Conservation (phyloP, 1,140 invertebrate species). For the Brachionus manjavacas region DNA sequence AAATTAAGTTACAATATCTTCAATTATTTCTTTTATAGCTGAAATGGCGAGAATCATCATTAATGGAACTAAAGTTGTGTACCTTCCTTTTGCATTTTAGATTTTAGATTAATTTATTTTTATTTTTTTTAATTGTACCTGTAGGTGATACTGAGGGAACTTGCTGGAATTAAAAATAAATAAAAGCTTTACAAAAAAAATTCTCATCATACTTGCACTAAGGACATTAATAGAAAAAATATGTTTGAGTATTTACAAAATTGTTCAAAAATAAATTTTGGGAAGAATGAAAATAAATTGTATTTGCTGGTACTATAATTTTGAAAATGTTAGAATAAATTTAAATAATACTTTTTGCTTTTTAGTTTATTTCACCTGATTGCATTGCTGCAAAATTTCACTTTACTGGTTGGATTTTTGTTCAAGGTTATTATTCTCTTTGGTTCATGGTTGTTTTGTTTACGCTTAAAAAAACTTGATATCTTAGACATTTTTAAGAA, state of each 20-base stretch:
- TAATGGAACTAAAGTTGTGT: constrained; percentile 86
- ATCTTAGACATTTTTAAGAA: not conserved
- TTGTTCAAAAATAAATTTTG: constrained; percentile 90
- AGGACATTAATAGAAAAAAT: constrained; percentile 67
- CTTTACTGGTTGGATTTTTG: not conserved
- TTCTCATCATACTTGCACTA: not conserved
- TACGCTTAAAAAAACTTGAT: not conserved
- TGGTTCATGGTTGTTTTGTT: not conserved
- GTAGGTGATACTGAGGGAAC: constrained; percentile 96
- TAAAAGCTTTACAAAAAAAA: constrained; percentile 67
- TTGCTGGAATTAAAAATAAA: constrained; percentile 77
- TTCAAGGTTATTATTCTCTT: not conserved
- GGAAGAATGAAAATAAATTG: constrained; percentile 72
- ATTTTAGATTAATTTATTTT: not conserved
- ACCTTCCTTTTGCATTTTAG: constrained; percentile 59
- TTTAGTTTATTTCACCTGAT: not conserved
- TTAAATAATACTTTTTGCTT: too few species aligned
- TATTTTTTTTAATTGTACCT: constrained; percentile 59
- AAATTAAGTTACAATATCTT: constrained; percentile 70
- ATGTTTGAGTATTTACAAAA: constrained; percentile 92
- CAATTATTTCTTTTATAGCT: constrained; percentile 88
- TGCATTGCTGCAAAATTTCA: not conserved
- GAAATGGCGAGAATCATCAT: constrained; percentile 87
- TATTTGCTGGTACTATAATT: constrained; percentile 75
- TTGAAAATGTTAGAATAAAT: not conserved